Evolutionary conservation across 2,888 invertebrate species (phyloP).

Genomic region (Eutolmus rufibarbis): DNA sequence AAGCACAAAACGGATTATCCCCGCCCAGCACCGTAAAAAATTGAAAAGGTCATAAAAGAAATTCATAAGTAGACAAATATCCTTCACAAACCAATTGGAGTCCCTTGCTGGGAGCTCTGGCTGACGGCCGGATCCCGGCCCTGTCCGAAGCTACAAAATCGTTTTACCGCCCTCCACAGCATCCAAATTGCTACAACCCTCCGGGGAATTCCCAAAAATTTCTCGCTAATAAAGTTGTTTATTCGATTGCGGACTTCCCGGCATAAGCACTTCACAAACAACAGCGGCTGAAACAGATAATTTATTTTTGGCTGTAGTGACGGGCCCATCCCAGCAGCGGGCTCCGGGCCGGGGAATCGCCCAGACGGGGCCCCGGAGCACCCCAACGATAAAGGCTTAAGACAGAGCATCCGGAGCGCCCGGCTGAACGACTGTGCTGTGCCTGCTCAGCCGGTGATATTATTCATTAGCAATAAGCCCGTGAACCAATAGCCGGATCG

Average conservation of each 20-base stretch:
- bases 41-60: constrained; percentile 3
- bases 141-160: not conserved
- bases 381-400: not conserved
- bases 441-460: not conserved
- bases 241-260: constrained; percentile 10
- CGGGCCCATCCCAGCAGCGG: not conserved
- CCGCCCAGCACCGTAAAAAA: not conserved
- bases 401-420: not conserved
- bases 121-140: not conserved
- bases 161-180: not conserved
- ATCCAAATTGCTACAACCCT: not conserved
- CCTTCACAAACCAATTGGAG: not conserved
- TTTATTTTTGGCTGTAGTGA: not conserved
- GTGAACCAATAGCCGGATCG: not conserved
- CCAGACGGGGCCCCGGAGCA: not conserved
- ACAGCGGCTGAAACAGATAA: constrained; percentile 1
- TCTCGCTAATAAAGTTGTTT: constrained; percentile 19
- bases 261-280: constrained; percentile 13
- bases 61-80: constrained; percentile 9
- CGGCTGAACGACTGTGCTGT: not conserved
- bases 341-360: not conserved
- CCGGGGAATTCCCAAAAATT: constrained; percentile 1
- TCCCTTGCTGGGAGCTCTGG: not conserved
- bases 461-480: constrained; percentile 2
- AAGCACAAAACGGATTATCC: not conserved